Evolutionary conservation across 53 echinoderm and acorn worm genomes (phyloP), one percentile per base, ranked within the genome.

Genomic region (Henricia sp.): DNA sequence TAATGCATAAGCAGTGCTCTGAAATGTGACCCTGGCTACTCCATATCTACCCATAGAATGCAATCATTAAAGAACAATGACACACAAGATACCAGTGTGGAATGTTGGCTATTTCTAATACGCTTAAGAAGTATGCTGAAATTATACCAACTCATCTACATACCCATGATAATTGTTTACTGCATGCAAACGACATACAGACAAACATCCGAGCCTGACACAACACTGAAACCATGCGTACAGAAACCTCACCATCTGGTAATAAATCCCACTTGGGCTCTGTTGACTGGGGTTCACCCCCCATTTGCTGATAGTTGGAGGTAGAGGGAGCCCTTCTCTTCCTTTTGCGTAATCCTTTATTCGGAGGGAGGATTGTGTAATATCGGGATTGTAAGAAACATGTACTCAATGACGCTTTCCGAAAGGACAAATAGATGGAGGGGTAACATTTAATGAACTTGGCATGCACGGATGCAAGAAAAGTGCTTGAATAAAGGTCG

Each of bases 201-300:
- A 24, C 27, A 56, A 56, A 56, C 21, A 56, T n/a, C n/a, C n/a
- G n/a, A n/a, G n/a, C n/a, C 26, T 10, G 56, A 24, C 56, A 56
- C 56, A 56, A 56, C 56, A 6, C n/a, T 56, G 56, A 19, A 56
- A 56, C 25, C 25, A 56, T 26, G 6, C 14, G 28, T 37, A 52
- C 72, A 44, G 14, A 50, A 17, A 32, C 77, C 80, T 80, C 80
- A 80, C 80, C 80, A 11, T n/a, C 80, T 48, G 62, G 62, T 46
- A 32, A 33, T 25, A 63, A 46, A 1, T 80, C 80, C 62, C 63
- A 64, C 24, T 60, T 30, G 19, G 62, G 29, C 64, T 63, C 62
- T 6, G 12, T 32, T 50, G 64, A 3, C 32, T 19, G 46, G 19
- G 80, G 9, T 13, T 63, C 80, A 33, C 52, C 53, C 26, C 52